These are phyloP conservation scores for Torymus texanus DNA, from an alignment of 2,888 invertebrate species.

Conservation along the genomic window DNA sequence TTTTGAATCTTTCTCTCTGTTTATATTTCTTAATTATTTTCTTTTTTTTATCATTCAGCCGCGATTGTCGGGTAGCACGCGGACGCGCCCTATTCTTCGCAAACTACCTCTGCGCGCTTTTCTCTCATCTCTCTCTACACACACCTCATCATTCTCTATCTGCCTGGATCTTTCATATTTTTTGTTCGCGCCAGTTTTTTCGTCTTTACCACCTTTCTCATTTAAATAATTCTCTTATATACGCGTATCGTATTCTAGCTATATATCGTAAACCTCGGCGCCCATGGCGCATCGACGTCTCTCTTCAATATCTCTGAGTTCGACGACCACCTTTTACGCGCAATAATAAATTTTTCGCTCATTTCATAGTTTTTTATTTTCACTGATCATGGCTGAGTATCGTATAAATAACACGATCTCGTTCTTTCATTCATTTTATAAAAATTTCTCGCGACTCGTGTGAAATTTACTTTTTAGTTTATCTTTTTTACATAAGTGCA, in stretches of 20 bases:
- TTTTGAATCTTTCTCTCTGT: conserved; percentile 37
- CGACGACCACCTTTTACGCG: conserved; percentile 52
- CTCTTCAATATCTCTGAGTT: conserved; percentile 25
- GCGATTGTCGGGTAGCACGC: conserved; percentile 42
- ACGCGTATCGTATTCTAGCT: conserved; percentile 32
- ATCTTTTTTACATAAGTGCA: conserved; percentile 45
- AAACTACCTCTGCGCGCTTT: conserved; percentile 4
- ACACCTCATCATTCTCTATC: conserved; percentile 17
- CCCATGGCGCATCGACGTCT: conserved; percentile 34
- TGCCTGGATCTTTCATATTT: conserved; percentile 16
- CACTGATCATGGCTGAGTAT: not conserved
- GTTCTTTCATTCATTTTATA: conserved; percentile 34
- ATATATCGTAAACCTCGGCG: conserved; percentile 30
- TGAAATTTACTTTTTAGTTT: not conserved
- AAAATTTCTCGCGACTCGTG: conserved; percentile 40
- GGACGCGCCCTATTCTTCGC: conserved; percentile 46
- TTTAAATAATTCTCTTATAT: conserved; percentile 33
- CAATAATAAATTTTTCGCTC: conserved; percentile 6
- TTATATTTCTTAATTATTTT: conserved; percentile 6
- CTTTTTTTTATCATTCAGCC: not conserved
- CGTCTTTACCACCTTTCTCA: not conserved
- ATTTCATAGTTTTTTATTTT: not conserved
- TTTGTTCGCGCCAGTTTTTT: not conserved
- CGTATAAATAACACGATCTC: conserved; percentile 37
- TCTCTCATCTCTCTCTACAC: not conserved